Evolutionary conservation across 2,888 invertebrate genomes (phyloP), one percentile per base, ranked within the genome.

Genomic region (Lacanobia wlatinum): DNA sequence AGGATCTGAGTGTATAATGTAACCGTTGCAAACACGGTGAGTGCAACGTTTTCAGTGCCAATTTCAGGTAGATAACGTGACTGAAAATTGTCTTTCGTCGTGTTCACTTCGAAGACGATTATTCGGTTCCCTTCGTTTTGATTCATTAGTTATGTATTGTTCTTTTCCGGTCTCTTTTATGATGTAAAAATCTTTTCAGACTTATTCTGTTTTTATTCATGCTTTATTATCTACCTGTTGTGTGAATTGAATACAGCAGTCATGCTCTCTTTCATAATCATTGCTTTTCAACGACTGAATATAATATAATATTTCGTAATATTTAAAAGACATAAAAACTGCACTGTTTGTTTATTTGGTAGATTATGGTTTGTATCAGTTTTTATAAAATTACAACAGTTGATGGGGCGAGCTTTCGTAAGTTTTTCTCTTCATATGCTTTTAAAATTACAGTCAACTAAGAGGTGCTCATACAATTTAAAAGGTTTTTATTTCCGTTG

Each of bases 61-160:
- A 90, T 94, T 93, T 91, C 91, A 94, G 92, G 92, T 93, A 89
- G 88, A 90, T 91, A 88, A 87, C 81, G 86, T 76, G 66, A 43
- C 86, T 84, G 79, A 86, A 79, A 80, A 84, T 86, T 76, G 64
- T 87, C 84, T 84, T 82, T 80, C 55, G 67, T 68, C 70, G 76
- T 58, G 40, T 76, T 72, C 40, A 40, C 71, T 52, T 78, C 64
- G 73, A 78, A 77, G 75, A 73, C 72, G 61, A 77, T 83, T 73
- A 72, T 74, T 77, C 63, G n/a, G 76, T 81, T 76, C n/a, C 53
- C 40, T 78, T 77, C 5, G 50, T 59, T 69, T 72, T 77, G 67
- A 71, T 79, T 77, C 38, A 69, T 87, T 76, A 74, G 59, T 52
- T 69, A 34, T 55, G 61, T 72, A 53, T 76, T 72, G 75, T 73